Base-by-base conservation (phyloP, 2,797 vertebrate genomes). In the Sebastes flavidus region DNA sequence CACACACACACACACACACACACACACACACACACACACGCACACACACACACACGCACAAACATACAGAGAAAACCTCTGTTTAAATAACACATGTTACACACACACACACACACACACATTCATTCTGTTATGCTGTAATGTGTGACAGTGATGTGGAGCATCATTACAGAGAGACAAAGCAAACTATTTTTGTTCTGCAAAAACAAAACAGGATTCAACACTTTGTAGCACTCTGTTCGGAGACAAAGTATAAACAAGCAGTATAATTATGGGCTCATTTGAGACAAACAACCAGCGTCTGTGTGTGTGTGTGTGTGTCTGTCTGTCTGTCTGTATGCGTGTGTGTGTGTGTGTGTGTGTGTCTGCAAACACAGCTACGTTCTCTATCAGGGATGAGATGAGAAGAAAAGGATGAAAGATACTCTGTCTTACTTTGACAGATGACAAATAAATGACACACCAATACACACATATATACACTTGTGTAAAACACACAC, bases 181-280 rank as follows among this genome's bases (percentile, higher is more conserved):
- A 90, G 78, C 84, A 89, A 93, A 94, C 93, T 94, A 93, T 93
- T 94, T 93, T 87, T 88, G 87, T 83, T 89, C 89, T 65, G 81
- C 84, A 77, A 86, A 90, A 92, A 86, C 89, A 93, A 91, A 92
- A 91, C 87, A 77, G 74, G 86, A 91, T 90, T 86, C 82, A 81
- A 90, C 84, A 90, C 91, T 93, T 91, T 92, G 92, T 92, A 85
- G 89, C 82, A 73, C 75, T 88, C 89, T 85, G 81, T 90, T 91
- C 24, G 55, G 75, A 86, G 88, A 94, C 90, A 92, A 93, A 93
- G 90, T 91, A 86, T 88, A 91, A 93, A 93, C 91, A 93, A 89
- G 82, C 80, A 65, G 82, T 83, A 84, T 93, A 93, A 93, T 93
- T 91, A 93, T 81, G 80, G 78, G 75, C 81, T 90, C 80, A 87